Evolutionary conservation across 2,888 invertebrate species (phyloP).

Genomic region (Adelphocoris suturalis): DNA sequence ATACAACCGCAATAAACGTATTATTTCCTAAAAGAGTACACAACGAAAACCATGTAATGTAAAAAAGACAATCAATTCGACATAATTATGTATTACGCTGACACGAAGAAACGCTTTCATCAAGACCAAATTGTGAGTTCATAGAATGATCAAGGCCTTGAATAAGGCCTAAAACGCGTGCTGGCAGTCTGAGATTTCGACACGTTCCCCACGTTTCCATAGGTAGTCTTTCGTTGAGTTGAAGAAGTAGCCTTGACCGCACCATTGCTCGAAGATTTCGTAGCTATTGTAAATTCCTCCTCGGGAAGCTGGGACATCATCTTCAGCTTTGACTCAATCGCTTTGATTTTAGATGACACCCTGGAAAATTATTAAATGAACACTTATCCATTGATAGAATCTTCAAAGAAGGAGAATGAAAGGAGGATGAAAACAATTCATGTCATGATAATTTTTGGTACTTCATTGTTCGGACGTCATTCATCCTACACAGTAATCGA

Average conservation of each 20-base stretch:
- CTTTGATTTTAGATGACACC: constrained; percentile 89
- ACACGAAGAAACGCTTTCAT: not conserved
- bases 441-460: too few species aligned
- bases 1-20: not conserved
- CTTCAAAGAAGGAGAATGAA: too few species aligned
- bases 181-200: not conserved
- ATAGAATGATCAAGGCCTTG: not conserved
- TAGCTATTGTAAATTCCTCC: constrained; percentile 71
- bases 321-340: constrained; percentile 92
- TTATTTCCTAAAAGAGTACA: not conserved
- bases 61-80: not conserved
- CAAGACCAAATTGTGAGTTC: not conserved
- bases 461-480: too few species aligned
- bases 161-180: not conserved
- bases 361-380: constrained; percentile 79
- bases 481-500: too few species aligned
- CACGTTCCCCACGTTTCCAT: not conserved
- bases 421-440: too few species aligned
- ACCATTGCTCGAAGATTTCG: constrained; percentile 60
- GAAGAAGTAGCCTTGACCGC: not conserved
- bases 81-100: not conserved
- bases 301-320: constrained; percentile 82
- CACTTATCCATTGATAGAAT: too few species aligned
- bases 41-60: not conserved
- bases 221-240: not conserved